Base-by-base conservation (phyloP, 2,113 vertebrate species). In the Rallus limicola region DNA sequence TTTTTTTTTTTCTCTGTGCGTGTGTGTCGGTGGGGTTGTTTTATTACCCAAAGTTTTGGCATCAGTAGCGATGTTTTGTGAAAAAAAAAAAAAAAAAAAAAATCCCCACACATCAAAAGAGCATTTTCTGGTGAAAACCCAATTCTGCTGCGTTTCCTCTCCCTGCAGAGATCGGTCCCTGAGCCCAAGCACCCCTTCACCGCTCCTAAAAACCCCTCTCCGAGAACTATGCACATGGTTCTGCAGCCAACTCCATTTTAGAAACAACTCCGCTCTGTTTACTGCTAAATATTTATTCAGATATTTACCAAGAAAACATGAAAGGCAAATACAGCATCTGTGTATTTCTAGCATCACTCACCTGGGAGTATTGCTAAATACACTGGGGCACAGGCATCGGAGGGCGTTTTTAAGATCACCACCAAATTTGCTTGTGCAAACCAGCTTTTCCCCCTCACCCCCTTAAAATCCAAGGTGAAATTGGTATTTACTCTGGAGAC, bases 211-310 rank as follows among this genome's bases (percentile, higher is more conserved):
- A 90, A 8, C 56, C 62, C 72, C 56, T 75, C 25, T 10, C 20
- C 0, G 0, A 89, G 46, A 97, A 62, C 83, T 89, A 76, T 48
- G 20, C 26, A 64, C 60, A 76, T 2, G 2, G 48, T 46, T 46
- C 44, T 46, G 17, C 17, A 71, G 86, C 94, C 93, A 89, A 65
- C 53, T 58, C 33, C 55, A 29, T 13, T 59, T 25, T 13, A 77
- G 71, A 77, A 90, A 92, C 58, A 74, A 72, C 88, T 56, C 68
- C 62, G 26, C 53, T 75, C 69, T 96, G 91, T 94, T 95, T 95
- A 95, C 84, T 69, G 91, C 36, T 94, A 95, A 96, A 96, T 87
- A 94, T 95, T 95, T 95, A 89, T 94, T 44, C 77, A 81, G 46
- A 20, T 81, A 89, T 91, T 94, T 85, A 89, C 91, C 67, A 60